Evolutionary conservation across 2,888 invertebrate species (phyloP), one percentile per base, ranked within the genome.

Genomic region (Caenorhabditis sp.): DNA sequence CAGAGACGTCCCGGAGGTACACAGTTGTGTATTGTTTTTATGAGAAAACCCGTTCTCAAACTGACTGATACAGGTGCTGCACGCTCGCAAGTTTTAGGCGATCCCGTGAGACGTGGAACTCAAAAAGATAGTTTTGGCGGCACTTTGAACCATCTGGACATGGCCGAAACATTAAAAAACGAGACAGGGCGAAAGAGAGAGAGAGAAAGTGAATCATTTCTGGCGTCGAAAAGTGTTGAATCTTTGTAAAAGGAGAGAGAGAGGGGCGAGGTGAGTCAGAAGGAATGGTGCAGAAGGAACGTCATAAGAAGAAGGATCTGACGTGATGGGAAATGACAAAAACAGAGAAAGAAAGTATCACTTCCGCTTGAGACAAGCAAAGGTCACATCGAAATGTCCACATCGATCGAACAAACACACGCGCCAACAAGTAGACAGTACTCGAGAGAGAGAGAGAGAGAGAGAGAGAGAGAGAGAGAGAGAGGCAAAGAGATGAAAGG

Each of bases 61-160:
- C n/a, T n/a, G n/a, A n/a, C n/a, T n/a, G n/a, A n/a, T 30, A 66
- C 66, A 66, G 66, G 66, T 66, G 48, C 43, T 62, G n/a, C n/a
- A n/a, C n/a, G n/a, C n/a, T n/a, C n/a, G n/a, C n/a, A n/a, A n/a
- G n/a, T n/a, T n/a, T n/a, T n/a, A n/a, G n/a, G n/a, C n/a, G n/a
- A n/a, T n/a, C n/a, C n/a, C n/a, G n/a, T n/a, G n/a, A n/a, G n/a
- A n/a, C n/a, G n/a, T n/a, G n/a, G n/a, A n/a, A n/a, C n/a, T n/a
- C n/a, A n/a, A n/a, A n/a, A n/a, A n/a, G n/a, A n/a, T n/a, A n/a
- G n/a, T n/a, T n/a, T n/a, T n/a, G n/a, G n/a, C n/a, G n/a, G n/a
- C n/a, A n/a, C n/a, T n/a, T n/a, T n/a, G n/a, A n/a, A n/a, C n/a
- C n/a, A n/a, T n/a, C n/a, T n/a, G n/a, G n/a, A n/a, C n/a, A n/a